phyloP scores from a whole-genome alignment of 30 jellyfish, hydroid and myxozoan species.

The Aurelia sp. region DNA sequence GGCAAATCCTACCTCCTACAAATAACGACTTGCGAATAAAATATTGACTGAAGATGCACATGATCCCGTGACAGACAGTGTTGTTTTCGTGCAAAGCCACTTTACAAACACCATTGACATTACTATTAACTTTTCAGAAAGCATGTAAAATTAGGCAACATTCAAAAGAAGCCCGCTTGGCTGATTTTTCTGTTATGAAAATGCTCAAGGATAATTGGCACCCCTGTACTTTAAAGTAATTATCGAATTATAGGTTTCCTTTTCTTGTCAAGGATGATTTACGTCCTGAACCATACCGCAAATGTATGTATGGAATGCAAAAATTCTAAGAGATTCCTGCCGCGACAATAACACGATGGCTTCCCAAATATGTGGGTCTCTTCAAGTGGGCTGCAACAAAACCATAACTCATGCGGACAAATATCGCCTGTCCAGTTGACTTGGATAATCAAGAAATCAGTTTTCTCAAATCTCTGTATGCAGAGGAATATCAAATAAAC shows the following conservation, averaged over 20 bases:
- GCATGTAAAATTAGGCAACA: constrained; percentile 18
- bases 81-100: constrained; percentile 56
- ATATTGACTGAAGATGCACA: constrained; percentile 30
- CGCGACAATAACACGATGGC: constrained; percentile 52
- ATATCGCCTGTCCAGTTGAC: too few species aligned
- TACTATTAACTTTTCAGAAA: constrained; percentile 13
- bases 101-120: constrained; percentile 50
- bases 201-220: constrained; percentile 62
- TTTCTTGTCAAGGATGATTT: constrained; percentile 21
- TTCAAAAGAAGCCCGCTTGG: constrained; percentile 28
- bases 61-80: constrained; percentile 58
- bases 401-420: too few species aligned
- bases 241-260: constrained; percentile 46
- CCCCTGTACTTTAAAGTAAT: constrained; percentile 54
- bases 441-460: too few species aligned
- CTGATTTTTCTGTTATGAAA: constrained; percentile 12
- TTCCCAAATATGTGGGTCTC: constrained; percentile 22
- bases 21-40: not conserved
- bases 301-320: constrained; percentile 48
- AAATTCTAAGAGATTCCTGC: constrained; percentile 48
- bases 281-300: constrained; percentile 48
- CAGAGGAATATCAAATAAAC: too few species aligned
- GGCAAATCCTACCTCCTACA: too few species aligned
- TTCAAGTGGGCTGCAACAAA: constrained; percentile 10
- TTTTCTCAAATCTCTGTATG: too few species aligned